A percentile compares a stretch with the other conserved stretches of the same genome.
phyloP scores from a whole-genome alignment of 2,113 vertebrate species.

The Cochlearius cochlearius region DNA sequence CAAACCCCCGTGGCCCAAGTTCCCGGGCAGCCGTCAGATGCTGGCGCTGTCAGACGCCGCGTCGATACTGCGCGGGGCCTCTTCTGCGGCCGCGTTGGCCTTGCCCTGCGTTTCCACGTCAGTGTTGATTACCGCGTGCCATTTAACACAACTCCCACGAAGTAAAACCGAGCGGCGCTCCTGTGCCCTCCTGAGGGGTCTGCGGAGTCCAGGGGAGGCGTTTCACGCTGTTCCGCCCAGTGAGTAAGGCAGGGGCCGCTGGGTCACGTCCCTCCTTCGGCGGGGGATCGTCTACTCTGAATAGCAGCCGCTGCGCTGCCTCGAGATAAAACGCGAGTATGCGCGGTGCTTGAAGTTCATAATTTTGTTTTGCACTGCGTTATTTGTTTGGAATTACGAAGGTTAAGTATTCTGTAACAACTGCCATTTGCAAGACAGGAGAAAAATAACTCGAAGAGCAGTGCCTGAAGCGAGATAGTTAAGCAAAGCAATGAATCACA shows the following conservation, averaged over 20 bases:
- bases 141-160: not conserved
- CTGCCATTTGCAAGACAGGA: slow-evolving; percentile 59
- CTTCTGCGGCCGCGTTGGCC: fast-evolving
- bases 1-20: not conserved
- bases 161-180: not conserved
- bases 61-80: fast-evolving
- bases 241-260: not conserved
- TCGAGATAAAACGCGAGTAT: not conserved
- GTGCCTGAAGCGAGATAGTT: not conserved
- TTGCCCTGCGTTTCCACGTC: not conserved
- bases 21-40: not conserved
- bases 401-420: slow-evolving; percentile 39
- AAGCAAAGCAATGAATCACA: not conserved
- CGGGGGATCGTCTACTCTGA: not conserved
- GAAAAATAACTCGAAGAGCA: not conserved
- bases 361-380: not conserved
- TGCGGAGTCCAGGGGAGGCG: not conserved
- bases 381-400: slow-evolving; percentile 58
- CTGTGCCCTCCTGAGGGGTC: not conserved
- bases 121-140: fast-evolving
- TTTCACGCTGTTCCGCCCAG: not conserved
- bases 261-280: slow-evolving; percentile 4
- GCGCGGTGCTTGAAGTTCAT: slow-evolving; percentile 39
- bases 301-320: not conserved
- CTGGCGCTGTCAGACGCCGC: fast-evolving